Evolutionary conservation across 2,888 invertebrate species (phyloP).

Genomic region (Ceramica pisi): DNA sequence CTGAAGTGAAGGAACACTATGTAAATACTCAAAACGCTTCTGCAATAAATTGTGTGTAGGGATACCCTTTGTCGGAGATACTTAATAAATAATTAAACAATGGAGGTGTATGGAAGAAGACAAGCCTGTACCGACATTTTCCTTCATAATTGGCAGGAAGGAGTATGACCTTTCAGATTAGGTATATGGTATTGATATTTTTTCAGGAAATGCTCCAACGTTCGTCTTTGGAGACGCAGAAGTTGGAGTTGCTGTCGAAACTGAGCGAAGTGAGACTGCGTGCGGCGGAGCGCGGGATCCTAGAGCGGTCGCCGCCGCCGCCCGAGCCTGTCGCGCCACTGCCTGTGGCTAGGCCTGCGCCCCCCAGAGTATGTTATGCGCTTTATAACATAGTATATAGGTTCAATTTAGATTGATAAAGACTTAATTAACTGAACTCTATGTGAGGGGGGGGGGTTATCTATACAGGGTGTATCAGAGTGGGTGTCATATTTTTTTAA

Average conservation of each 20-base stretch:
- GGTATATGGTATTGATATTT: slow-evolving; percentile 10
- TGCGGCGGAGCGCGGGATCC: slow-evolving; percentile 96
- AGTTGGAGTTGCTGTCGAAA: slow-evolving; percentile 97
- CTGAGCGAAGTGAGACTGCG: slow-evolving; percentile 97
- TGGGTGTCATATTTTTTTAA: no score
- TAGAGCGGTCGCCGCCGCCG: slow-evolving; percentile 92
- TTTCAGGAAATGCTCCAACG: slow-evolving; percentile 95
- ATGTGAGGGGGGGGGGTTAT: no score
- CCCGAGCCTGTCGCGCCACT: slow-evolving; percentile 73
- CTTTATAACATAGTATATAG: not conserved
- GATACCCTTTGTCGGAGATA: no score
- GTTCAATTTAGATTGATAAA: not conserved
- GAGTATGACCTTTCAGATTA: no score
- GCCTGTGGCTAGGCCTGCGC: slow-evolving; percentile 81
- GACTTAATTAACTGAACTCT: not conserved
- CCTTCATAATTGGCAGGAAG: no score
- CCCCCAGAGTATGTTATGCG: slow-evolving; percentile 82
- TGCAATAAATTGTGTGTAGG: no score
- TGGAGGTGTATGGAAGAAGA: no score
- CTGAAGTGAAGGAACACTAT: no score
- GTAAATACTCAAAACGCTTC: no score
- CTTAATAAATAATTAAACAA: no score
- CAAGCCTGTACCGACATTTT: no score
- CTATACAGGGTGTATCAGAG: no score
- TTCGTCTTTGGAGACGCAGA: slow-evolving; percentile 98